Evolutionary conservation across 1,140 invertebrate species (phyloP).

Genomic region (Aricia agestis): DNA sequence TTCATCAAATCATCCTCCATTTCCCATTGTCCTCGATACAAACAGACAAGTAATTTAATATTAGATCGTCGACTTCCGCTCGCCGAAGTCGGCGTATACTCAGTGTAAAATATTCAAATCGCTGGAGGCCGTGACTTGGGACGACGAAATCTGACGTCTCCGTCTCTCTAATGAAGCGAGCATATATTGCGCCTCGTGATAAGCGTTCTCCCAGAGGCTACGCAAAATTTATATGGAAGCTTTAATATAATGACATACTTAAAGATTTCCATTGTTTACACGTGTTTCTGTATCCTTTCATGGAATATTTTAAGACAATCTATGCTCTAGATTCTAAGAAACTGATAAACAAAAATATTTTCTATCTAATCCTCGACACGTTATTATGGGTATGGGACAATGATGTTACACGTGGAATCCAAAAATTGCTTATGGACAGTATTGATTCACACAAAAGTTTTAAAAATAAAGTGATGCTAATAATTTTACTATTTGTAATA

Average conservation of each 20-base stretch:
- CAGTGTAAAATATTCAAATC: not conserved
- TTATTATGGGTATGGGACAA: no score
- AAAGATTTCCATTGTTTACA: conserved; percentile 3
- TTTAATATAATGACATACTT: not conserved
- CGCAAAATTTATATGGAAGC: conserved; percentile 3
- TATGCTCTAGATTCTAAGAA: not conserved
- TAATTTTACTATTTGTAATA: no score
- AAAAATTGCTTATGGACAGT: no score
- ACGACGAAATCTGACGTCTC: conserved; percentile 8
- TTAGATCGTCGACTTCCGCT: not conserved
- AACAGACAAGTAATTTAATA: not conserved
- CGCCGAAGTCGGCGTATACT: not conserved
- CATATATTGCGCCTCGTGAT: conserved; percentile 26
- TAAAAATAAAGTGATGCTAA: no score
- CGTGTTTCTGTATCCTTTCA: not conserved
- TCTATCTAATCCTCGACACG: no score
- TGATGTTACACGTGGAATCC: no score
- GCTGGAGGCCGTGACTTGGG: not conserved
- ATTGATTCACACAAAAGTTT: no score
- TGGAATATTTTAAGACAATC: not conserved
- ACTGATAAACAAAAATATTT: no score
- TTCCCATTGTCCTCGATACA: not conserved
- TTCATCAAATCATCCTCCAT: not conserved
- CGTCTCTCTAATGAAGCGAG: conserved; percentile 29
- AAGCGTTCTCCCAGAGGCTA: not conserved